Base-by-base conservation (phyloP, 2,888 invertebrate genomes). In the Gasteruption jaculator region DNA sequence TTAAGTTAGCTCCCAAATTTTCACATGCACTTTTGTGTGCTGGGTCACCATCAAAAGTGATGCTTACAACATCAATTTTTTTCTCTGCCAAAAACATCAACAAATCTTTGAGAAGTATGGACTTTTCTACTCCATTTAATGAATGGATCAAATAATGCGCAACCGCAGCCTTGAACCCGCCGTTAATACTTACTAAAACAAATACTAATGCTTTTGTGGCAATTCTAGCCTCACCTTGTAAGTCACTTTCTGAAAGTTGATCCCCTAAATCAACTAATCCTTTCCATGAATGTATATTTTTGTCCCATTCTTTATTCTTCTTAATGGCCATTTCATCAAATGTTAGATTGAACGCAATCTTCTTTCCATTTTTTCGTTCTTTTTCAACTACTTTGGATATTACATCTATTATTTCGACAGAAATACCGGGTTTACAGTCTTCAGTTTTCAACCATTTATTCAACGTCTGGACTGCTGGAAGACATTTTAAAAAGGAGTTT, bases 261-360 rank as follows among this genome's bases (percentile, higher is more conserved):
- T 38, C 34, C 5, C 37, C 43, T 11, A 24, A 41, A 34, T 43
- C 43, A 5, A 35, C 41, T 4, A 34, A 27, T 10, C 44, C 47
- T 22, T 40, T 22, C 34, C 33, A 37, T 4, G 16, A 10, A 8
- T 38, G 25, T 1, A 26, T 15, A 8, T 24, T 37, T 10, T 25
- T 35, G 7, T 24, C 27, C 26, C 29, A 41, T 11, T 38, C 19
- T 29, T 5, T 20, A n/a, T 18, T 16, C 20, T 46, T 21, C 22
- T 37, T 46, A 10, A 43, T 46, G 19, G 26, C 15, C 34, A 44
- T 39, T 24, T 47, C 47, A 35, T 47, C 47, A 14, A 38, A 41
- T n/a, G 38, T 41, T 1, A 44, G 5, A 41, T 38, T 44, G 33
- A 44, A 47, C 32, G 42, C 31, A 24, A 14, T 8, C 8, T 35